Conservation (phyloP, 1,140 invertebrate genomes). For the Rhynchophorus ferrugineus region DNA sequence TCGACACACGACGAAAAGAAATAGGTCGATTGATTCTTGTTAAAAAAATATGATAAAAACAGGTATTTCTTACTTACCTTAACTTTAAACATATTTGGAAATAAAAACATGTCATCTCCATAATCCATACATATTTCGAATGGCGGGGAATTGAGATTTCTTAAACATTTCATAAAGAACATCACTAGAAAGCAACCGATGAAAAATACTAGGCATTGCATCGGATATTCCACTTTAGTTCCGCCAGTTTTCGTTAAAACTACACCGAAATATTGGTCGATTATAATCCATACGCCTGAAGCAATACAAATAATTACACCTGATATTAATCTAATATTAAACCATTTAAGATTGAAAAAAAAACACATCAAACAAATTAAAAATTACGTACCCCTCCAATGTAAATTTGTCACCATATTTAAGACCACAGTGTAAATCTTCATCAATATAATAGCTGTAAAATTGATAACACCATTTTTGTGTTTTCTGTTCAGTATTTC, state of each 20-base stretch:
- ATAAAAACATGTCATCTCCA: conserved; percentile 48
- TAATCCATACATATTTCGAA: conserved; percentile 50
- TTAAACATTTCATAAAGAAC: conserved; percentile 42
- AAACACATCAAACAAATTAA: conserved; percentile 47
- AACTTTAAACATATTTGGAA: conserved; percentile 50
- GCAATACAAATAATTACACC: too few species aligned
- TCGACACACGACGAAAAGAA: not conserved
- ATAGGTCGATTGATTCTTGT: not conserved
- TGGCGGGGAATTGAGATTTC: conserved; percentile 54
- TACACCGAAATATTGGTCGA: conserved; percentile 17
- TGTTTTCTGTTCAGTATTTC: conserved; percentile 45
- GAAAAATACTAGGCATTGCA: conserved; percentile 50
- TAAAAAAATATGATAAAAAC: not conserved
- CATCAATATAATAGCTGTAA: conserved; percentile 9
- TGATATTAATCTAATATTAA: too few species aligned
- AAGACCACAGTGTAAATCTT: conserved; percentile 52
- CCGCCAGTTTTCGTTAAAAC: not conserved
- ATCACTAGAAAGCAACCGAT: conserved; percentile 50
- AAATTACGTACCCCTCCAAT: conserved; percentile 57
- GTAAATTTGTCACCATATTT: conserved; percentile 48
- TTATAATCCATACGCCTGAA: conserved; percentile 15
- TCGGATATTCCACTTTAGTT: conserved; percentile 52
- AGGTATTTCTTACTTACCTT: conserved; percentile 22
- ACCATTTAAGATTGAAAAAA: conserved; percentile 22
- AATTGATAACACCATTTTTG: conserved; percentile 2